Base-by-base conservation (phyloP, 2,113 vertebrate genomes). In the Promerops cafer region DNA sequence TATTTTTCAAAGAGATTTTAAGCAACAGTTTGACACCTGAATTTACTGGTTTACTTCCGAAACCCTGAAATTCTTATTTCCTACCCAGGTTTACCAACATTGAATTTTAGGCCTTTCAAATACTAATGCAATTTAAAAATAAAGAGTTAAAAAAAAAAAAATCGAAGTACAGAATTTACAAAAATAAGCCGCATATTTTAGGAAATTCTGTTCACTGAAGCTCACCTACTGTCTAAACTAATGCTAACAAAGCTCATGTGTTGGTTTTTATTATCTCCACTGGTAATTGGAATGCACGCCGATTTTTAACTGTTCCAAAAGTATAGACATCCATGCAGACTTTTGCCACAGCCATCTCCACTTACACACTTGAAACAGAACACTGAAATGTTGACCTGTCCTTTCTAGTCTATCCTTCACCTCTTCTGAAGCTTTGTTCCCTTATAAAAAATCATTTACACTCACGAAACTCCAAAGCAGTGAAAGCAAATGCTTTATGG, bases 401-500 rank as follows among this genome's bases (percentile, higher is more conserved):
- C 83, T 79, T 90, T 63, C 30, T 4, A 2, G 5, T 39, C 53
- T 47, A 57, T 24, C 39, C n/a, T 79, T 93, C 45, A 87, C 47
- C 40, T 77, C 85, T 50, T 31, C 31, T 49, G 52, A 89, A 76
- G 28, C 8, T 82, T 83, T 79, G 45, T n/a, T 89, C 23, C 50
- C 42, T 42, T 63, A 82, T 10, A 84, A 88, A 66, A 54, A 63
- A 69, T 14, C 10, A 65, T n/a, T 65, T 71, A 45, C 33, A 69
- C 14, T 50, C 30, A 63, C 2, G 18, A 23, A 94, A 75, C 52
- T 79, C 53, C 40, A 77, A 83, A 94, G 52, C 18, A 71, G 60
- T 68, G 69, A 90, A 95, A 96, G 80, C 39, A 92, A 94, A 85
- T n/a, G 33, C 64, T 81, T 94, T 68, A 89, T 16, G 9, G 42